Evolutionary conservation across 2,113 vertebrate species (phyloP).

Genomic region (Speoplatyrhinus poulsoni): DNA sequence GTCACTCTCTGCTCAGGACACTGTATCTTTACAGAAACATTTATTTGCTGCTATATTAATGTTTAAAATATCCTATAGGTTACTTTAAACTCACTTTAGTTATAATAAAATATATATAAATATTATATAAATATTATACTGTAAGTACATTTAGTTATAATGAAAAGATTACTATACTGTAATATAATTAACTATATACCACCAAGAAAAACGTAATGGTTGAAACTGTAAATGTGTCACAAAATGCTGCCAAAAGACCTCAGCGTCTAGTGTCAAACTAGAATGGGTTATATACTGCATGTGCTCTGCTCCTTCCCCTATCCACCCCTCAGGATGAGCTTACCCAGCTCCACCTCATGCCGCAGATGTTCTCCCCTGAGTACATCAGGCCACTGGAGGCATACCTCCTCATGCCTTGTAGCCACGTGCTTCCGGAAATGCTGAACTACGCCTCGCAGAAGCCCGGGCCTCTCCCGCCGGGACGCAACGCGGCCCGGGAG

Average conservation of each 20-base stretch:
- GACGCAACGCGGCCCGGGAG: not conserved
- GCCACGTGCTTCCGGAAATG: not conserved
- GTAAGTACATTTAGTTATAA: not conserved
- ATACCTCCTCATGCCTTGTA: no score
- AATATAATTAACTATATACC: no score
- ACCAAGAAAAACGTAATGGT: no score
- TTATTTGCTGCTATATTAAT: not conserved
- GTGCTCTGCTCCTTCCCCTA: not conserved
- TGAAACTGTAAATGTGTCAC: no score
- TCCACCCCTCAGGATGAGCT: constrained; percentile 22
- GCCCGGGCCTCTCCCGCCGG: not conserved
- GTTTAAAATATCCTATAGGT: not conserved
- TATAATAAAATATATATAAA: not conserved
- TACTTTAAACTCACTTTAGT: not conserved
- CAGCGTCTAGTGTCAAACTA: no score
- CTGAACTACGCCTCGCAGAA: constrained; percentile 18
- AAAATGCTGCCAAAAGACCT: no score
- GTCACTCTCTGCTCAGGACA: no score
- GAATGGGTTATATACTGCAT: no score
- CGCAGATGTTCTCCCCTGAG: constrained; percentile 4
- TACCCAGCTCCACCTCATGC: not conserved
- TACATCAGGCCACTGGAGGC: no score
- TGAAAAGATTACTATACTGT: no score
- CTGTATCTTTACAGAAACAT: no score
- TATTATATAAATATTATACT: no score